These are phyloP conservation scores for Sphenopsis melanotis DNA, from an alignment of 2,797 vertebrate genomes.

Conservation along the genomic window DNA sequence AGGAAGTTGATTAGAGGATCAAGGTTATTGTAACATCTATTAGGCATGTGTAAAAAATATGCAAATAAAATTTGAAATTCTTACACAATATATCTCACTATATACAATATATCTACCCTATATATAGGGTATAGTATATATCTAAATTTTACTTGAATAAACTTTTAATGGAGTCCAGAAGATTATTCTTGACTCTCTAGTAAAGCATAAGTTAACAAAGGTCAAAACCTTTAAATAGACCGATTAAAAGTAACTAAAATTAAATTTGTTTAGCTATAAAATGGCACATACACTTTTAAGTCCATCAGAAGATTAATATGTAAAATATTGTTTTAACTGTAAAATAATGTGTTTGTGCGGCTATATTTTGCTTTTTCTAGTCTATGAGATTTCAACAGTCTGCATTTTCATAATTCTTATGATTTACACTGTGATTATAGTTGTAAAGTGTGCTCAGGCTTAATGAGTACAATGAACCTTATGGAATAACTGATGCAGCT, in stretches of 20 bases:
- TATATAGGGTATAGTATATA: not conserved
- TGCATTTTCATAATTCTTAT: not conserved
- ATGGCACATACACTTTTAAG: not conserved
- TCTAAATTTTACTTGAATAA: not conserved
- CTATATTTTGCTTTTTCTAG: not conserved
- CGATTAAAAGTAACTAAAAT: not conserved
- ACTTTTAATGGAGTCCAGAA: not conserved
- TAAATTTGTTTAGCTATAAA: not conserved
- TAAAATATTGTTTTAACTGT: not conserved
- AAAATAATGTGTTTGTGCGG: not conserved
- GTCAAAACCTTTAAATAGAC: not conserved
- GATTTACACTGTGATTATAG: not conserved
- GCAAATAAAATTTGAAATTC: not conserved
- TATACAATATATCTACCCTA: no score
- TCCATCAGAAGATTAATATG: not conserved
- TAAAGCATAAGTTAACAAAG: not conserved
- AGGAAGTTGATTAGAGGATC: not conserved
- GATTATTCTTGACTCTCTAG: not conserved
- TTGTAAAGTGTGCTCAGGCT: not conserved
- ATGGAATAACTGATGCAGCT: not conserved
- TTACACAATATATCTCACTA: not conserved
- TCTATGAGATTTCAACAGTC: not conserved
- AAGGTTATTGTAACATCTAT: not conserved
- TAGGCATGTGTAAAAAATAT: not conserved
- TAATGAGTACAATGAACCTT: not conserved